Percentiles rank a stretch among this genome's conserved stretches.
Conservation (phyloP, 1,140 invertebrate genomes). For the Caenorhabditis briggsae region DNA sequence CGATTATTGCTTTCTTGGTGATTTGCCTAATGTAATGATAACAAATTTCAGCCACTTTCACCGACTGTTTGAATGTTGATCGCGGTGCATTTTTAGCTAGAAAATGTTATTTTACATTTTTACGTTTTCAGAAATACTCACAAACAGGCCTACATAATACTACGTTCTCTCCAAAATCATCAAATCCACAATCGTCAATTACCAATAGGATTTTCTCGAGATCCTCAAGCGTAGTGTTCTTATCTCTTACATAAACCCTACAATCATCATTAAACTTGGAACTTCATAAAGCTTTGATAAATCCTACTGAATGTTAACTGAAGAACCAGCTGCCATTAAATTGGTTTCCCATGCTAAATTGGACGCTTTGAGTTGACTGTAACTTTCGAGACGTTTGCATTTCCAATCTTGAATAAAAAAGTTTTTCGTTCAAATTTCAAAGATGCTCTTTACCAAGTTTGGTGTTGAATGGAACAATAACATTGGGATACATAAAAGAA, state of each 20-base stretch:
- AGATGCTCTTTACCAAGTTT: background rate
- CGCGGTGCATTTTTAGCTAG: background rate
- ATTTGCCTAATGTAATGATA: constrained; percentile 18
- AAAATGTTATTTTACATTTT: background rate
- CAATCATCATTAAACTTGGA: background rate
- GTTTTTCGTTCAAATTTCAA: background rate
- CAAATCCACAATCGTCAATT: constrained; percentile 26
- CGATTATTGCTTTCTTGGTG: background rate
- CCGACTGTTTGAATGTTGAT: background rate
- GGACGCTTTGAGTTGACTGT: background rate
- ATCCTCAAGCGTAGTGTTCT: background rate
- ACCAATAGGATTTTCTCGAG: background rate
- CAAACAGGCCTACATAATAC: constrained; percentile 19
- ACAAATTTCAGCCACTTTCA: background rate
- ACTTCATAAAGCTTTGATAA: background rate
- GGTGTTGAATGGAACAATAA: background rate
- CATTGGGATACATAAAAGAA: constrained; percentile 12
- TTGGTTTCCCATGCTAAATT: constrained; percentile 10
- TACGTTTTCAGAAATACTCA: background rate
- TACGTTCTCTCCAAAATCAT: constrained; percentile 13
- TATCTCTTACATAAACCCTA: background rate
- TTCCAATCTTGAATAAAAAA: background rate
- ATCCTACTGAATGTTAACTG: background rate
- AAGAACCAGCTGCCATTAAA: background rate
- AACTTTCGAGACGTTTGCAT: background rate